Conservation (phyloP, 2,888 invertebrate species). For the Tillus elongatus region DNA sequence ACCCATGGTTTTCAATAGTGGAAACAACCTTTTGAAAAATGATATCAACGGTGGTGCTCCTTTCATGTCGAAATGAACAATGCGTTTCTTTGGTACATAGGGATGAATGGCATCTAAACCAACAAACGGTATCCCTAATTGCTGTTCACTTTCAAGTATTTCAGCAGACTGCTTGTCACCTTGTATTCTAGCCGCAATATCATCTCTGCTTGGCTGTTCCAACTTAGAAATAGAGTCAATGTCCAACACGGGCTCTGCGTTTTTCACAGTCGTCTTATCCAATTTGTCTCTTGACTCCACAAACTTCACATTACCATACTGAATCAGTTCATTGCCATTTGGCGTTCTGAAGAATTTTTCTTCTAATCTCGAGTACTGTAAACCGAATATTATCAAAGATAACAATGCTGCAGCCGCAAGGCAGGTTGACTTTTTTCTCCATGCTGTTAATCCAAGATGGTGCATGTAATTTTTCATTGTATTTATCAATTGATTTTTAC, state of each 20-base stretch:
- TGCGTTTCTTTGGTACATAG: conserved; percentile 45
- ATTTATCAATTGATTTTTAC: too few relatives aligned
- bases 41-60: conserved; percentile 62
- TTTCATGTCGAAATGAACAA: conserved; percentile 70
- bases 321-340: conserved; percentile 5
- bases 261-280: conserved; percentile 11
- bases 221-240: conserved; percentile 30
- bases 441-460: conserved; percentile 41
- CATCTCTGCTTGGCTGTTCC: conserved; percentile 38
- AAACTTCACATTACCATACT: conserved; percentile 27
- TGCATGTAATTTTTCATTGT: conserved; percentile 36
- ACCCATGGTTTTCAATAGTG: conserved; percentile 51
- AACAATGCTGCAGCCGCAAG: conserved; percentile 37
- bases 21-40: conserved; percentile 51
- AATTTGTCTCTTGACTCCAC: conserved; percentile 23
- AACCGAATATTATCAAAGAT: conserved; percentile 40
- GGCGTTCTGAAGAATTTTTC: conserved; percentile 9
- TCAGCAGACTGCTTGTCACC: conserved; percentile 18
- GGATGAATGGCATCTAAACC: conserved; percentile 39
- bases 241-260: conserved; percentile 13
- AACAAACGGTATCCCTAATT: conserved; percentile 41
- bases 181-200: conserved; percentile 28
- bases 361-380: conserved; percentile 38
- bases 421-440: conserved; percentile 45
- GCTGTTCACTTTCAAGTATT: conserved; percentile 33